phyloP scores from a whole-genome alignment of 2,113 vertebrate species.

The Onychorhynchus coronatus region DNA sequence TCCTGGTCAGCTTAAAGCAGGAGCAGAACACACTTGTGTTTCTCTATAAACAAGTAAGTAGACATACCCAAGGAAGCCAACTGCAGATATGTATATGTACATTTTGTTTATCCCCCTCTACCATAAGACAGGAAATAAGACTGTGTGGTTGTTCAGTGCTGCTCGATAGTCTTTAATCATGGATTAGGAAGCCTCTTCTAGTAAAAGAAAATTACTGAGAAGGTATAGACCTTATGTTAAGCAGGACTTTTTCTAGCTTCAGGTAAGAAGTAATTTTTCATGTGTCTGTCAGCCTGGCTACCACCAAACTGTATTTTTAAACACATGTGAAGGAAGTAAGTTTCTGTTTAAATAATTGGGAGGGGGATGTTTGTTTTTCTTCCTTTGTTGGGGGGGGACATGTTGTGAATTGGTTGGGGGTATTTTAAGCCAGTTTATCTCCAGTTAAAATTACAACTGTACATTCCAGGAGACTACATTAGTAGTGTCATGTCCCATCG shows the following conservation, averaged over 20 bases:
- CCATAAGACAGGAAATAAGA: neutral
- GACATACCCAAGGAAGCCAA: neutral
- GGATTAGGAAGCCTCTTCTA: neutral
- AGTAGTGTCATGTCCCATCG: neutral
- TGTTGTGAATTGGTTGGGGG: neutral
- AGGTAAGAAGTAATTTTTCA: neutral
- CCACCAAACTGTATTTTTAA: neutral
- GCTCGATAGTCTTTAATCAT: neutral
- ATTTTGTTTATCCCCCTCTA: neutral
- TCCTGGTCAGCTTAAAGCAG: neutral
- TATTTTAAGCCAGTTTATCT: neutral
- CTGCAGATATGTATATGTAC: neutral
- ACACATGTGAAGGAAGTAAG: neutral
- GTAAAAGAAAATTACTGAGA: neutral
- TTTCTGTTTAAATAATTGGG: neutral
- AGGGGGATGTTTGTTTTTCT: neutral
- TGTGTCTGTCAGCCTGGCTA: neutral
- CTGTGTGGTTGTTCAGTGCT: neutral
- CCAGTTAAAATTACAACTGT: neutral
- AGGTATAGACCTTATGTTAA: neutral
- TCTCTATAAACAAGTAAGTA: neutral
- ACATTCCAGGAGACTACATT: fast-evolving
- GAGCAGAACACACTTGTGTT: neutral
- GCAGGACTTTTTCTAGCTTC: neutral
- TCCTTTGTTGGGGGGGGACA: neutral